Evolutionary conservation across 1,140 invertebrate genomes (phyloP).

Genomic region (Drosophila kohkoa): DNA sequence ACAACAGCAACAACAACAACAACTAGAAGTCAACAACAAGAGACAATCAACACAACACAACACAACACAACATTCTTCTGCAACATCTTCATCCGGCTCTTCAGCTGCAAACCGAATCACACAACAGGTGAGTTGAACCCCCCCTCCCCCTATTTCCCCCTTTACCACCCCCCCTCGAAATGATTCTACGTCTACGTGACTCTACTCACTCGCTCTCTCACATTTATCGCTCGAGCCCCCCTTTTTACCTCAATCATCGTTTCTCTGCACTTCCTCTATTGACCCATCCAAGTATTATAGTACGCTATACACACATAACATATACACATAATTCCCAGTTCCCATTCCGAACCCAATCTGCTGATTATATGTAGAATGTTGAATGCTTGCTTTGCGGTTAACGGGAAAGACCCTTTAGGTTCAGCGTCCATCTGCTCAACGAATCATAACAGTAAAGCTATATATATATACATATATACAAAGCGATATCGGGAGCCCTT

Average conservation of each 20-base stretch:
- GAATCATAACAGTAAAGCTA: not conserved
- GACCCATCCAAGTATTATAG: not conserved
- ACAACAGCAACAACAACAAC: slow-evolving; percentile 9
- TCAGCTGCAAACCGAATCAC: slow-evolving; percentile 24
- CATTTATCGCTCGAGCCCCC: slow-evolving; percentile 31
- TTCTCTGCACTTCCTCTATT: not conserved
- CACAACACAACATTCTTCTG: slow-evolving; percentile 23
- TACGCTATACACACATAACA: too few species aligned
- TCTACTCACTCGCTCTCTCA: slow-evolving; percentile 36
- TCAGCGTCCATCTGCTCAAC: not conserved
- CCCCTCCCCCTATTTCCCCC: not conserved
- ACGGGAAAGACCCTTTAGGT: slow-evolving; percentile 26
- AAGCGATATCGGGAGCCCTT: too few species aligned
- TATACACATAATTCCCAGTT: not conserved
- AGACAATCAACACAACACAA: slow-evolving; percentile 48
- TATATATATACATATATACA: too few species aligned
- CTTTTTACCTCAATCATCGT: not conserved
- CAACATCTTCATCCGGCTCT: slow-evolving; percentile 22
- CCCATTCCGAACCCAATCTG: not conserved
- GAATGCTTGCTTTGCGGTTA: slow-evolving; percentile 23
- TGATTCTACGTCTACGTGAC: slow-evolving; percentile 38
- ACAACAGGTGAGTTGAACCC: slow-evolving; percentile 30
- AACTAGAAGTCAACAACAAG: slow-evolving; percentile 8
- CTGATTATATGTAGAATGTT: not conserved
- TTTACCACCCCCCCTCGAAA: not conserved